These are phyloP conservation scores for Spisula subtruncata DNA, from an alignment of 2,888 invertebrate species.

Conservation along the genomic window DNA sequence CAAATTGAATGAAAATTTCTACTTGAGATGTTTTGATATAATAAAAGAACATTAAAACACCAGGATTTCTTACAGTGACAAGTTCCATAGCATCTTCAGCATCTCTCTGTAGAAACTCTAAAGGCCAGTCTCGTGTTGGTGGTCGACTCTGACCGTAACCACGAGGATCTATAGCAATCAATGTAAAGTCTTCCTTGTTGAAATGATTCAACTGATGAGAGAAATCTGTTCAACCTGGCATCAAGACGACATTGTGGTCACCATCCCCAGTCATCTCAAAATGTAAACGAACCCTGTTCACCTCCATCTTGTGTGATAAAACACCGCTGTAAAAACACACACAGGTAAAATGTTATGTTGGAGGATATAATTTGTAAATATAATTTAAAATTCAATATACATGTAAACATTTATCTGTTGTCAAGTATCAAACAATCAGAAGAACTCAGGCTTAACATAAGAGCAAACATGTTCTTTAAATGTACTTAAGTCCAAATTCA, in stretches of 20 bases:
- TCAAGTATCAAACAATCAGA: too few relatives aligned
- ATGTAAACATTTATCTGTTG: too few relatives aligned
- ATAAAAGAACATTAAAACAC: too few relatives aligned
- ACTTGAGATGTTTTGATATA: too few relatives aligned
- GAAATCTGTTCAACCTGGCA: slow-evolving; percentile 96
- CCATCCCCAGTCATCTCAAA: slow-evolving; percentile 91
- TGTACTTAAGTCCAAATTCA: too few relatives aligned
- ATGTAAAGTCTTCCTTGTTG: slow-evolving; percentile 87
- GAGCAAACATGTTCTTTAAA: not conserved
- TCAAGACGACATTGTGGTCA: slow-evolving; percentile 90
- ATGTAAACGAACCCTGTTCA: slow-evolving; percentile 90
- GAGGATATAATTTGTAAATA: too few relatives aligned
- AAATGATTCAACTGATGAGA: slow-evolving; percentile 90
- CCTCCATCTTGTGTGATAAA: slow-evolving; percentile 87
- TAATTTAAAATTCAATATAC: too few relatives aligned
- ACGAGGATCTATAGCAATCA: slow-evolving; percentile 91
- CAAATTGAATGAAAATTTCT: too few relatives aligned
- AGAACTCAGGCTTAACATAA: too few relatives aligned
- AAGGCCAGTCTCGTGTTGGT: slow-evolving; percentile 92
- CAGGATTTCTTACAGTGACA: slow-evolving; percentile 90
- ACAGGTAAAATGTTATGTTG: not conserved
- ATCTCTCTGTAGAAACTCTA: slow-evolving; percentile 92
- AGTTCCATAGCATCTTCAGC: slow-evolving; percentile 92
- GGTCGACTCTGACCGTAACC: slow-evolving; percentile 95
- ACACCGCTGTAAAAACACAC: slow-evolving; percentile 73